phyloP scores from a whole-genome alignment of 1,140 invertebrate species.

The Metaphire vulgaris region DNA sequence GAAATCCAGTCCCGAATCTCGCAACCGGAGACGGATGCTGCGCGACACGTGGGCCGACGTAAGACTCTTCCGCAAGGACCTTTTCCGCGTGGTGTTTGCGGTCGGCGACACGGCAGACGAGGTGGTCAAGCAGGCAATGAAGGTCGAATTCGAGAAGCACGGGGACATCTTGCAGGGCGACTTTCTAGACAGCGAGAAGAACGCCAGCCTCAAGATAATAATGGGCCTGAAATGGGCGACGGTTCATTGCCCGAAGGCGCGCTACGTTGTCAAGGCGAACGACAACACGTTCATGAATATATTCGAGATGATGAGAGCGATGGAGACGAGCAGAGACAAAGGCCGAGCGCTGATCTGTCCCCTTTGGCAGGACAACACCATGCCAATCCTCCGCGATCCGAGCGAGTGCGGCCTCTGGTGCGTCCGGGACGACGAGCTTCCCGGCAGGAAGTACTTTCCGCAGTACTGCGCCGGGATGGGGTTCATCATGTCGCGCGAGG shows the following conservation, averaged over 20 bases:
- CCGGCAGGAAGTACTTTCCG: slow-evolving; percentile 32
- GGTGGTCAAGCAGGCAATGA: neutral
- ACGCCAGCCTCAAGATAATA: slow-evolving; percentile 58
- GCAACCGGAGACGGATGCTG: slow-evolving; percentile 41
- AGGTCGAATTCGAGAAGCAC: slow-evolving; percentile 22
- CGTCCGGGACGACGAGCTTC: slow-evolving; percentile 33
- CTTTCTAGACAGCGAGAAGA: slow-evolving; percentile 45
- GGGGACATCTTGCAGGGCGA: slow-evolving; percentile 44
- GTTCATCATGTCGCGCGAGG: slow-evolving; percentile 33
- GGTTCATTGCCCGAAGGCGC: slow-evolving; percentile 59
- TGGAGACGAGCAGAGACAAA: neutral
- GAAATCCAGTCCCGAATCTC: slow-evolving; percentile 40
- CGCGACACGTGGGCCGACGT: slow-evolving; percentile 45
- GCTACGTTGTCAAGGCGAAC: slow-evolving; percentile 77
- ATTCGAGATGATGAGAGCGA: slow-evolving; percentile 44
- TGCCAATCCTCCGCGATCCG: slow-evolving; percentile 34
- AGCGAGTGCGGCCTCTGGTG: slow-evolving; percentile 32
- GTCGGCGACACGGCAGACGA: slow-evolving; percentile 15
- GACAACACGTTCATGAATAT: slow-evolving; percentile 78
- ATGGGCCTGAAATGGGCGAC: slow-evolving; percentile 76
- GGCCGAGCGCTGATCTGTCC: slow-evolving; percentile 14
- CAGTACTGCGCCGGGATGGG: slow-evolving; percentile 37
- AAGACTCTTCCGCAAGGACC: neutral
- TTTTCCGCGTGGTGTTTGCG: slow-evolving; percentile 1
- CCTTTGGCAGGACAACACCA: slow-evolving; percentile 29